phyloP scores from a whole-genome alignment of 1,140 invertebrate species.

The Tenebrio molitor region DNA sequence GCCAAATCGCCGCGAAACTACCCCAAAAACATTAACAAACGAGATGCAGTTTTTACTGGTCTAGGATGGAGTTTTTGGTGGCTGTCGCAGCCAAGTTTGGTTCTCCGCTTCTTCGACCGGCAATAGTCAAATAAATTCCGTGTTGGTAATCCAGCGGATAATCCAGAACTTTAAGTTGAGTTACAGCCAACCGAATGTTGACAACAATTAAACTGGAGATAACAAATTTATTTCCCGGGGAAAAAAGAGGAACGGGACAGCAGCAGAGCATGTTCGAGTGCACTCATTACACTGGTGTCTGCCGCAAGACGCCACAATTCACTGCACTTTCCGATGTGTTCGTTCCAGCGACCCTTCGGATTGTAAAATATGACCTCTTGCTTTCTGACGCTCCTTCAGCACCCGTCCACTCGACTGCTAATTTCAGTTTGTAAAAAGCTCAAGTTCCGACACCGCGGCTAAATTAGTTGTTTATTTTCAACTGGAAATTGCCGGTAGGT shows the following conservation, averaged over 20 bases:
- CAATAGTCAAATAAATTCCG: too few species aligned
- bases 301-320: constrained; percentile 18
- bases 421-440: constrained; percentile 20
- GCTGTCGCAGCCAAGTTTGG: too few species aligned
- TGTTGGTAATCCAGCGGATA: too few species aligned
- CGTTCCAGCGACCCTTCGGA: constrained; percentile 8
- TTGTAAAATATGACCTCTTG: constrained; percentile 19
- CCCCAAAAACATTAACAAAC: too few species aligned
- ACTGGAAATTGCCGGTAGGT: constrained; percentile 14
- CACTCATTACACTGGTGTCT: constrained; percentile 1
- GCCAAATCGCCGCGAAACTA: too few species aligned
- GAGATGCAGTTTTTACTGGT: too few species aligned
- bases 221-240: constrained; percentile 10
- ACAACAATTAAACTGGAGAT: too few species aligned
- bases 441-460: not conserved
- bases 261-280: constrained; percentile 9
- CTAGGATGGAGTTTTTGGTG: too few species aligned
- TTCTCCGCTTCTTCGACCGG: too few species aligned
- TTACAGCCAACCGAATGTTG: too few species aligned
- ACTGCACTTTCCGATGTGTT: constrained; percentile 8
- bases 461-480: constrained; percentile 24
- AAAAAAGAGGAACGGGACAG: not conserved
- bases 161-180: too few species aligned
- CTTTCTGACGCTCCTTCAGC: constrained; percentile 3
- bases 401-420: constrained; percentile 13